phyloP scores from a whole-genome alignment of 2,113 vertebrate genomes.

The Gnathonemus echidnorhynchus region DNA sequence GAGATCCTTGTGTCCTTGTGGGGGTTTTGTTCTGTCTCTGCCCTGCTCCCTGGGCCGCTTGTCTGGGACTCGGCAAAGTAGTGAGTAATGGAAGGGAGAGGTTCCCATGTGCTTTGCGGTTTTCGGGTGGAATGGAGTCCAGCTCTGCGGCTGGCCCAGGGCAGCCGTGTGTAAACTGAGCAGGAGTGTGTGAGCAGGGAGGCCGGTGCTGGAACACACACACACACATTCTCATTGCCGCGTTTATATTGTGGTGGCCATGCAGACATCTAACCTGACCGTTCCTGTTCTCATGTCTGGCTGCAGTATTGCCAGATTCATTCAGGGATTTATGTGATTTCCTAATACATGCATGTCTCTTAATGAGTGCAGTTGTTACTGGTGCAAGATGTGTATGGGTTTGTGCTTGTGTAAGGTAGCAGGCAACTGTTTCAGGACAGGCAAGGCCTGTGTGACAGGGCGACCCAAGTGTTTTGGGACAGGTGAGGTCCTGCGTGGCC shows the following conservation, averaged over 20 bases:
- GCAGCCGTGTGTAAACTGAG: background rate
- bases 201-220: background rate
- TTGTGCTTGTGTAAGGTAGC: background rate
- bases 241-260: background rate
- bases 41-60: background rate
- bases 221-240: background rate
- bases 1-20: background rate
- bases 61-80: background rate
- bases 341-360: background rate
- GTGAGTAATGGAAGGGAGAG: background rate
- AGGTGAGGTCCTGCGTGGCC: background rate
- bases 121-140: background rate
- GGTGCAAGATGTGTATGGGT: background rate
- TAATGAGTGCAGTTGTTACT: constrained; percentile 1
- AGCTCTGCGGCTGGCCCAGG: background rate
- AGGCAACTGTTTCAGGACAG: background rate
- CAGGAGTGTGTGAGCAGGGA: background rate
- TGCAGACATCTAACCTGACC: background rate
- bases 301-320: background rate
- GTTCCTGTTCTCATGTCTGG: background rate
- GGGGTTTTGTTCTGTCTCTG: background rate
- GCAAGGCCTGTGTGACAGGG: background rate
- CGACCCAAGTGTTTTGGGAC: background rate
- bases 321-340: background rate
- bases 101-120: background rate